Percentiles rank a stretch among this genome's conserved stretches.
These are phyloP conservation scores for Torymus aiolomorphi DNA, from an alignment of 2,888 invertebrate species.

Conservation along the genomic window DNA sequence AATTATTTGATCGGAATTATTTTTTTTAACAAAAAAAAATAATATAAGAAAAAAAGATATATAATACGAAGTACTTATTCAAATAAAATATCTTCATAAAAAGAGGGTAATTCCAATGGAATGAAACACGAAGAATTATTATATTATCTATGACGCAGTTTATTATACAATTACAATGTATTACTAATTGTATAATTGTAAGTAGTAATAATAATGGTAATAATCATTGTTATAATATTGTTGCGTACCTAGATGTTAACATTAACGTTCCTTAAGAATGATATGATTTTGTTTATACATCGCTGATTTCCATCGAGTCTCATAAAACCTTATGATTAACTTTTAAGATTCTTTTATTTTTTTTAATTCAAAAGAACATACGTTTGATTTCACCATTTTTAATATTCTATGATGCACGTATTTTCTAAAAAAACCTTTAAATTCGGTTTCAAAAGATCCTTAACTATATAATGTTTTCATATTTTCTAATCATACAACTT, in stretches of 20 bases:
- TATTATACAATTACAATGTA: constrained; percentile 75
- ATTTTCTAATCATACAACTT: constrained; percentile 35
- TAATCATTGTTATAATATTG: constrained; percentile 63
- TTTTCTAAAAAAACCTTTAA: constrained; percentile 33
- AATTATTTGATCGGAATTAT: too few relatives aligned
- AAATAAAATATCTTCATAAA: too few relatives aligned
- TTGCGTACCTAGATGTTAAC: constrained; percentile 69
- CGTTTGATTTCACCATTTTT: constrained; percentile 16
- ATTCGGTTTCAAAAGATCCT: constrained; percentile 46
- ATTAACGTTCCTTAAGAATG: constrained; percentile 73
- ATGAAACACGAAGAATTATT: constrained; percentile 37
- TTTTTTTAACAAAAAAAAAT: too few relatives aligned
- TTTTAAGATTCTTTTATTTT: constrained; percentile 28
- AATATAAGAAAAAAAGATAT: too few relatives aligned
- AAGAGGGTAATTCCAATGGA: not conserved
- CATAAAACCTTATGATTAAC: constrained; percentile 37
- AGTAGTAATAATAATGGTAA: constrained; percentile 70
- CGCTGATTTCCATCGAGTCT: constrained; percentile 60
- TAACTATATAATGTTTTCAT: constrained; percentile 25
- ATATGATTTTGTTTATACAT: constrained; percentile 75
- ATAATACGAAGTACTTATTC: too few relatives aligned
- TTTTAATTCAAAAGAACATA: constrained; percentile 45
- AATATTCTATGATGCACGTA: constrained; percentile 7
- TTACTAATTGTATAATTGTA: constrained; percentile 72
- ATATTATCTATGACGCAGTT: constrained; percentile 71